Evolutionary conservation across 2,888 invertebrate genomes (phyloP).

Genomic region (Diachrysia chrysitis): DNA sequence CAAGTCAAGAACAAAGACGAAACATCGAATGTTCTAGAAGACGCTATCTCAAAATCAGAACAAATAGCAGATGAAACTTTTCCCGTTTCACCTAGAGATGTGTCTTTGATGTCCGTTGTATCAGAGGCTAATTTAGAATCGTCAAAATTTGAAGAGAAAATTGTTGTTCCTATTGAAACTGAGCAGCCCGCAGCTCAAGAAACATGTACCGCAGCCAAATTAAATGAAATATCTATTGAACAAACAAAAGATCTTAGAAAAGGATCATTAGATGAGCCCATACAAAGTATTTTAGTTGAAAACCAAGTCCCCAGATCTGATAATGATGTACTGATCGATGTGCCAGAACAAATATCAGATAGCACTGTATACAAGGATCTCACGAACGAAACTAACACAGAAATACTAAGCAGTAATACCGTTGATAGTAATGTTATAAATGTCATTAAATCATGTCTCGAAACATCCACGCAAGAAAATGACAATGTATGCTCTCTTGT

Average conservation of each 20-base stretch:
- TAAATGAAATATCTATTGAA: slow-evolving; percentile 6
- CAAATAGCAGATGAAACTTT: slow-evolving; percentile 17
- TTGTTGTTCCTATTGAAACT: background rate
- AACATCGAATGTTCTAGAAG: slow-evolving; percentile 15
- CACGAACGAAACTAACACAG: slow-evolving; percentile 74
- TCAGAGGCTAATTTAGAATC: slow-evolving; percentile 24
- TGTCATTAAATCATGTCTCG: slow-evolving; percentile 65
- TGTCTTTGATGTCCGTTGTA: slow-evolving; percentile 28
- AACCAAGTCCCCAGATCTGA: slow-evolving; percentile 61
- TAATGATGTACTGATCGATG: slow-evolving; percentile 42
- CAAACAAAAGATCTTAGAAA: slow-evolving; percentile 5
- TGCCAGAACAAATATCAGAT: slow-evolving; percentile 60
- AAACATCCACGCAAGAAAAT: slow-evolving; percentile 48
- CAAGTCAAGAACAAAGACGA: slow-evolving; percentile 7
- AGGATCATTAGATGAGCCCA: slow-evolving; percentile 27
- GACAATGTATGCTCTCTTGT: slow-evolving; percentile 59
- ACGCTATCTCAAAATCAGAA: slow-evolving; percentile 19
- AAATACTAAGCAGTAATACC: slow-evolving; percentile 66
- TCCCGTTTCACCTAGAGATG: slow-evolving; percentile 9
- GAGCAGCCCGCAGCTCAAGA: slow-evolving; percentile 14
- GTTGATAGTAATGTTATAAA: slow-evolving; percentile 59
- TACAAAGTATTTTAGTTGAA: slow-evolving; percentile 45
- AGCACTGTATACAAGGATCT: slow-evolving; percentile 82
- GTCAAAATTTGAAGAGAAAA: slow-evolving; percentile 27
- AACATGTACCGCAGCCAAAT: background rate